These are phyloP conservation scores for Arctia plantaginis DNA, from an alignment of 2,888 invertebrate genomes.

Conservation along the genomic window DNA sequence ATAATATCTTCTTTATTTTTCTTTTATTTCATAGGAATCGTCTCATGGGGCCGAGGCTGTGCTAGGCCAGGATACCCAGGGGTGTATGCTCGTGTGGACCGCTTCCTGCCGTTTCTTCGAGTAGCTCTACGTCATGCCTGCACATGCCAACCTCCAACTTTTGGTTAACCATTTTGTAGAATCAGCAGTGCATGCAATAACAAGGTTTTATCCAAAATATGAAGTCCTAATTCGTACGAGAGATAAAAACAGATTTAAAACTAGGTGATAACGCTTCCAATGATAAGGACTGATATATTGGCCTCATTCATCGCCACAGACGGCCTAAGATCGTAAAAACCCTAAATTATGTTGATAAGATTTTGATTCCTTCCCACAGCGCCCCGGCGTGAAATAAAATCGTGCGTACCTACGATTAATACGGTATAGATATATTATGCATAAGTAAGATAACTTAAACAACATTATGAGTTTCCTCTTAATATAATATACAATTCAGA, in stretches of 20 bases:
- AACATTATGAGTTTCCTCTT: neutral
- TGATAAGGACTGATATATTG: neutral
- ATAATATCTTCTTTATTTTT: neutral
- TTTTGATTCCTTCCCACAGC: too few relatives aligned
- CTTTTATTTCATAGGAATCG: slow-evolving; percentile 84
- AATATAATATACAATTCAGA: neutral
- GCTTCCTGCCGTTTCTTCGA: slow-evolving; percentile 79
- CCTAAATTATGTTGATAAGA: too few relatives aligned
- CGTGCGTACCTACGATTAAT: neutral
- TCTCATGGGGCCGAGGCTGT: slow-evolving; percentile 92
- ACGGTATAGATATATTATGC: neutral
- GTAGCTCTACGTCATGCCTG: slow-evolving; percentile 79
- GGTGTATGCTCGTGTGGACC: slow-evolving; percentile 77
- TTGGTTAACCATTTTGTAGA: slow-evolving; percentile 30
- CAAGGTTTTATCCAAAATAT: too few relatives aligned
- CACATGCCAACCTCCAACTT: slow-evolving; percentile 71
- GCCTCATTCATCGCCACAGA: neutral
- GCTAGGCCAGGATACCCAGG: slow-evolving; percentile 88
- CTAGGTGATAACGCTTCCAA: neutral
- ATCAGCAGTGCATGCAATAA: neutral
- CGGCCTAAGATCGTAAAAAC: neutral
- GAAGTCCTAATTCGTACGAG: neutral
- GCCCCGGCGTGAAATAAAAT: too few relatives aligned
- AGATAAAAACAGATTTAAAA: neutral
- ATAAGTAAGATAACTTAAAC: neutral